Base-by-base conservation (phyloP, 1,140 invertebrate genomes). In the Macrobrachium nipponense region DNA sequence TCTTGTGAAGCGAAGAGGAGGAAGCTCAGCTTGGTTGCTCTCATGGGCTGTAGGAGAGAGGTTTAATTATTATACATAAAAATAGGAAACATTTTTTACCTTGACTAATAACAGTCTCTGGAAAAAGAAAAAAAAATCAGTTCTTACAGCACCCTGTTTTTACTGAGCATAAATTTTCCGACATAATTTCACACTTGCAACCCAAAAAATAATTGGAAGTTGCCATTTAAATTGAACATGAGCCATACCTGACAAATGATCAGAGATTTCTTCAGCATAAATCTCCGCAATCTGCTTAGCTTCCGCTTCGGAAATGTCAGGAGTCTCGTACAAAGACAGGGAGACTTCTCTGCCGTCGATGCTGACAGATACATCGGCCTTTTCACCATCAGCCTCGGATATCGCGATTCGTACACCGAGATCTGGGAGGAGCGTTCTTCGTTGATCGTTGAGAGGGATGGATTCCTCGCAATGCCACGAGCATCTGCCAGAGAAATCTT, bases 291-390 rank as follows among this genome's bases (percentile, higher is more conserved):
- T 96, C 91, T 97, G 95, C 17, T 97, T 91, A 0, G 96, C 96
- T 92, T 98, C 96, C 91, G 97, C 96, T 92, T 97, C 96, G 0
- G 96, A 97, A 18, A 97, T 92, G 92, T 98, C 96, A 1, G 96
- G 96, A 2, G 96, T 97, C 92, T 97, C 96, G 90, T 97, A 97
- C 3, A 97, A 91, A 11, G 96, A 97, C 0, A 97, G 95, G 0
- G 96, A 97, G 0, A 97, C 95, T 92, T 97, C 96, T 92, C 96
- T 97, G 10, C 96, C 96, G 90, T 97, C 96, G 88, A 97, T 96
- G 8, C 96, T 96, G 90, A 97, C 96, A 0, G 96, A 97, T 17
- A 97, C 94, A 90, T 97, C 96, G 18, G 95, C 95, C 88, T 94
- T 94, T 78, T 96, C 95, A 82, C 96, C 95, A 15, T 90, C 90